Conservation (phyloP, 2,888 invertebrate genomes). For the Erebia ligea region DNA sequence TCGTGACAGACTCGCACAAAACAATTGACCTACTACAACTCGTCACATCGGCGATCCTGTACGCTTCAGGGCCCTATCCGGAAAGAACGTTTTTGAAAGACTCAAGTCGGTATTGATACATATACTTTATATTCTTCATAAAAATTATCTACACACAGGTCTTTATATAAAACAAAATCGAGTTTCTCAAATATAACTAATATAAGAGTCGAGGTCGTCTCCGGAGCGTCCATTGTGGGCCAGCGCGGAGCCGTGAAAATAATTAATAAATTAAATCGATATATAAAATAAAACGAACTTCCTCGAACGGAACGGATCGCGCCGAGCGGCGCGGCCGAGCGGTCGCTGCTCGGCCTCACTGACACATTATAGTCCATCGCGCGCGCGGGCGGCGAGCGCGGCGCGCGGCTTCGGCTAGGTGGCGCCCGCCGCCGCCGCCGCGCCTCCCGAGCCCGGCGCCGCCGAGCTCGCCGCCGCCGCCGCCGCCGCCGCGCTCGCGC, state of each 20-base stretch:
- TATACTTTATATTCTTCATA: constrained; percentile 81
- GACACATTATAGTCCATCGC: constrained; percentile 39
- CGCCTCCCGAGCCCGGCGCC: constrained; percentile 40
- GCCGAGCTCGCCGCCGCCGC: constrained; percentile 42
- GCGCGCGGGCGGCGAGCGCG: constrained; percentile 55
- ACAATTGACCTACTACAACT: constrained; percentile 47
- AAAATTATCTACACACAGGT: constrained; percentile 82
- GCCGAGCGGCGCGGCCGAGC: constrained; percentile 42
- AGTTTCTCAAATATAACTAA: constrained; percentile 74
- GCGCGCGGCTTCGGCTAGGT: constrained; percentile 34
- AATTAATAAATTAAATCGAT: constrained; percentile 56
- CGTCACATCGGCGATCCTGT: constrained; percentile 32
- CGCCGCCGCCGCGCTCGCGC: constrained; percentile 58
- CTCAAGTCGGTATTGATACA: constrained; percentile 72
- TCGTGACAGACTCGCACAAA: constrained; percentile 46
- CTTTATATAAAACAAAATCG: constrained; percentile 76
- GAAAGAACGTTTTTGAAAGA: constrained; percentile 56
- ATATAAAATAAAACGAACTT: constrained; percentile 41
- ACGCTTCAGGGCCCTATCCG: constrained; percentile 39
- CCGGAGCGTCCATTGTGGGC: constrained; percentile 35
- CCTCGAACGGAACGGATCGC: constrained; percentile 39
- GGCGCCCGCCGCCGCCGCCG: constrained; percentile 47
- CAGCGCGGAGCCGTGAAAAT: constrained; percentile 32
- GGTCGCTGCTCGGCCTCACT: constrained; percentile 15
- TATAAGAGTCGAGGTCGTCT: constrained; percentile 52